These are phyloP conservation scores for Mandrillus leucophaeus DNA, from an alignment of 2,113 vertebrate species.

Conservation along the genomic window DNA sequence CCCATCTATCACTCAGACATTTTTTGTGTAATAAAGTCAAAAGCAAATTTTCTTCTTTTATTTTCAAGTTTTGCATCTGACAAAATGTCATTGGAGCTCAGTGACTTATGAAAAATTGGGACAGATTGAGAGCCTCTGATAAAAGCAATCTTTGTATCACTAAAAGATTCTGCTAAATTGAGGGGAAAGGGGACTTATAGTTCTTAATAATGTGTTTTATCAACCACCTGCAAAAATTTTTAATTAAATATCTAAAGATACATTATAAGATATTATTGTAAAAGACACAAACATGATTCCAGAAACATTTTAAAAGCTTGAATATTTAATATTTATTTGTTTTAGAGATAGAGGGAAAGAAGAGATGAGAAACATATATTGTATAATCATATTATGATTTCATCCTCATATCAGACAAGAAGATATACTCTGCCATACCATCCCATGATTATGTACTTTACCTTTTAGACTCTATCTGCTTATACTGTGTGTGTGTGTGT, in stretches of 20 bases:
- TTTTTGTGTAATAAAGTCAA: slow-evolving; percentile 69
- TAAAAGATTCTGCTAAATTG: slow-evolving; percentile 63
- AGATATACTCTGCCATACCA: not conserved
- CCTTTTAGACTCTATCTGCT: not conserved
- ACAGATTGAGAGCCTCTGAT: slow-evolving; percentile 49
- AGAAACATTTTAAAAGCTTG: slow-evolving; percentile 49
- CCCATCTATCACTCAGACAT: slow-evolving; percentile 53
- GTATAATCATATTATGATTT: not conserved
- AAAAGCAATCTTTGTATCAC: slow-evolving; percentile 59
- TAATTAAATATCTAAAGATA: slow-evolving; percentile 65
- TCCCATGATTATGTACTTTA: not conserved
- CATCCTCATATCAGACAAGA: not conserved
- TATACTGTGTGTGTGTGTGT: not conserved
- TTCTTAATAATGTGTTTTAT: slow-evolving; percentile 72
- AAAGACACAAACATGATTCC: slow-evolving; percentile 50
- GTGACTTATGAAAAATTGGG: slow-evolving; percentile 70
- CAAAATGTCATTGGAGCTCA: slow-evolving; percentile 73
- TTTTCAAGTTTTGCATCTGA: slow-evolving; percentile 70
- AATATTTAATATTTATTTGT: not conserved
- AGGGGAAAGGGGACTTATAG: slow-evolving; percentile 17
- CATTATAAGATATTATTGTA: slow-evolving; percentile 57
- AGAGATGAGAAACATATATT: not conserved
- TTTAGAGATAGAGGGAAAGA: not conserved
- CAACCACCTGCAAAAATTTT: slow-evolving; percentile 44
- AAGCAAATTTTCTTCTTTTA: slow-evolving; percentile 62